These are phyloP conservation scores for Zosterops borbonicus DNA, from an alignment of 2,113 vertebrate genomes.

Conservation along the genomic window DNA sequence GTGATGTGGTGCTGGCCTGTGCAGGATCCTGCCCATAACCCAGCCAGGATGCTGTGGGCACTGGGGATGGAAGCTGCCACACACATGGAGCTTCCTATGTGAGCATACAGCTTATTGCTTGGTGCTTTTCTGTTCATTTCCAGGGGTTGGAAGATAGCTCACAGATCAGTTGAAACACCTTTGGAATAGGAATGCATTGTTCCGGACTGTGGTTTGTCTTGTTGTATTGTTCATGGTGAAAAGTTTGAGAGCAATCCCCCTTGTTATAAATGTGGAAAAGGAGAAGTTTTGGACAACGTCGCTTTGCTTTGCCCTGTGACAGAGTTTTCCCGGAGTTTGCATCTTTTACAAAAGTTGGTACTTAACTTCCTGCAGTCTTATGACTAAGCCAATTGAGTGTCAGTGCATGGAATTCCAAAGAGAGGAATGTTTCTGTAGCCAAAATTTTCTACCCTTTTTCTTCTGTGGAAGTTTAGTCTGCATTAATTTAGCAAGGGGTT, in stretches of 20 bases:
- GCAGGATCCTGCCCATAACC: not conserved
- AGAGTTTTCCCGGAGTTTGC: not conserved
- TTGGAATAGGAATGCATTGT: not conserved
- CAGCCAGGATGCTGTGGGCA: not conserved
- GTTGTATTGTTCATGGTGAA: not conserved
- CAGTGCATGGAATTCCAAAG: not conserved
- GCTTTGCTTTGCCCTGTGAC: not conserved
- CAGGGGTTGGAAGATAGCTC: not conserved
- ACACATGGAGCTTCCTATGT: rapidly evolving
- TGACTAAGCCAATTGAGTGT: not conserved
- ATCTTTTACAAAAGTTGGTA: not conserved
- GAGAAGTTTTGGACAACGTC: not conserved
- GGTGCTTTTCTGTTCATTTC: not conserved
- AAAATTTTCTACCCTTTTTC: not conserved
- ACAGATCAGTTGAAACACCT: not conserved
- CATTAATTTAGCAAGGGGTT: not conserved
- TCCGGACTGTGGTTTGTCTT: not conserved
- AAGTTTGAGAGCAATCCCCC: not conserved
- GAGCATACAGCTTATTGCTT: not conserved
- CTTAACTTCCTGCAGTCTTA: not conserved
- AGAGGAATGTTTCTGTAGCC: not conserved
- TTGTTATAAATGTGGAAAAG: not conserved
- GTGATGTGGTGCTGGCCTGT: rapidly evolving
- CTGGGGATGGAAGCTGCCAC: rapidly evolving
- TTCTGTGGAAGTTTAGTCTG: not conserved